Percentiles rank a stretch among this genome's conserved stretches.
These are phyloP conservation scores for Pedetes capensis DNA, from an alignment of 2,113 vertebrate genomes.

Conservation along the genomic window DNA sequence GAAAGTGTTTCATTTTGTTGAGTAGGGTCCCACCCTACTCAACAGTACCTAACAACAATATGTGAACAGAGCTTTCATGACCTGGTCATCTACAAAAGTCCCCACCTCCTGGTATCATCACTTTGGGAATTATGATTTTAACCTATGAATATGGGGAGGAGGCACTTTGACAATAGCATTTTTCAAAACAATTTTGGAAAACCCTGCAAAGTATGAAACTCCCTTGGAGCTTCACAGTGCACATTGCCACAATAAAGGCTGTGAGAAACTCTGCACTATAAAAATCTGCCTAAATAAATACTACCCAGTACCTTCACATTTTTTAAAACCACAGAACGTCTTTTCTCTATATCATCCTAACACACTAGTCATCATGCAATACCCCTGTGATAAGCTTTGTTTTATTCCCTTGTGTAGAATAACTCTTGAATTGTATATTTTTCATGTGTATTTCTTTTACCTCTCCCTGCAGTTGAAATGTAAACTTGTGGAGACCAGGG, in stretches of 20 bases:
- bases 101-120: not conserved
- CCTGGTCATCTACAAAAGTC: not conserved
- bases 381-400: not conserved
- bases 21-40: no score
- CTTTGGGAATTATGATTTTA: not conserved
- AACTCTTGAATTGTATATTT: slow-evolving; percentile 35
- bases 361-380: not conserved
- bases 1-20: no score
- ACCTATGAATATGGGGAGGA: not conserved
- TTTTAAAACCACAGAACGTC: not conserved
- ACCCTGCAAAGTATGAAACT: not conserved
- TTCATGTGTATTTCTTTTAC: not conserved
- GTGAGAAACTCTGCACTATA: not conserved
- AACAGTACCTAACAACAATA: no score
- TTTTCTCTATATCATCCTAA: not conserved
- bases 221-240: not conserved
- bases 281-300: not conserved
- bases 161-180: not conserved
- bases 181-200: slow-evolving; percentile 16
- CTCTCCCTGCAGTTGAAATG: not conserved
- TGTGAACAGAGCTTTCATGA: not conserved
- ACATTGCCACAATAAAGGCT: not conserved
- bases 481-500: not conserved
- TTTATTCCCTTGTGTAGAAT: slow-evolving; percentile 6
- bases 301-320: not conserved